Base-by-base conservation (phyloP, 2,113 vertebrate genomes). In the Peucedramus taeniatus region DNA sequence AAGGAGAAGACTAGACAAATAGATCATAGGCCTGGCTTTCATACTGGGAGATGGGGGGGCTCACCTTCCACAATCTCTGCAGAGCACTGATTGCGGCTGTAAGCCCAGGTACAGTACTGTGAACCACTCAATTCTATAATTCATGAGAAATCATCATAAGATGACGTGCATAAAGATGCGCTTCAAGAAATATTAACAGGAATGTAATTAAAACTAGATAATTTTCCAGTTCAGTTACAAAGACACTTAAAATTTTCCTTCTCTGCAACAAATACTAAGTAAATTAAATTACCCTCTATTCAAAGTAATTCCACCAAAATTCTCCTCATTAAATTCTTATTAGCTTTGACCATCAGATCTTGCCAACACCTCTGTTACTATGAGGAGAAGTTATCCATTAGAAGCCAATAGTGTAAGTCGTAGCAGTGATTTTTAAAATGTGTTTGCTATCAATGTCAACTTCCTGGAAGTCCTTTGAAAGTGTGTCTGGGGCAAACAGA, bases 21-120 rank as follows among this genome's bases (percentile, higher is more conserved):
- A 53, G 11, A 47, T 45, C 18, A 47, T 13, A 60, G 13, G 60
- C 17, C 11, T 44, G 49, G 22, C 7, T 75, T 66, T 88, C 24
- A 49, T 20, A 30, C 0, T 69, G 19, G 5, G 4, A 14, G 3
- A 6, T 24, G 10, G 9, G 8, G 8, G 4, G 5, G 10, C 27
- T 13, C 1, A 0, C 10, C 18, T 15, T 31, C 20, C 13, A 15
- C 24, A 40, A 37, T 45, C 28, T 85, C 47, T 50, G 37, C n/a
- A 78, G 24, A 61, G 45, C n/a, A 72, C 17, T 68, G 80, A 59
- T 12, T 74, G 26, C 22, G 20, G 17, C 8, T 71, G 68, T 77
- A 89, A 61, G 37, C 11, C 39, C 45, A 70, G 39, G 37, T 26
- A 57, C 6, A 70, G 17, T 9, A 50, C 7, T 20, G 54, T 24